Evolutionary conservation across 2,888 invertebrate genomes (phyloP), one percentile per base, ranked within the genome.

Genomic region (Himalopsyche anomala): DNA sequence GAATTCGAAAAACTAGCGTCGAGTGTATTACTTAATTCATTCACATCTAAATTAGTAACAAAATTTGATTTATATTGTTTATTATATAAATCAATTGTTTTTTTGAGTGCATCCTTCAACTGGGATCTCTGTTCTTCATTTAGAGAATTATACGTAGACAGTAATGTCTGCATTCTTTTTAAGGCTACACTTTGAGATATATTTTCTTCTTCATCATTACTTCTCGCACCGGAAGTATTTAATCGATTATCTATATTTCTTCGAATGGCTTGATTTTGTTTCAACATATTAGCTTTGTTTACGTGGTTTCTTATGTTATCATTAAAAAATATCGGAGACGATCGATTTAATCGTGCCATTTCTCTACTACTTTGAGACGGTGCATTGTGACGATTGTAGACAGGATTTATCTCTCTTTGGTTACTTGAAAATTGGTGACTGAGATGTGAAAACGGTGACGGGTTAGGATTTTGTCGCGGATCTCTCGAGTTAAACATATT

Each of bases 81-180:
- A 88, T 93, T 93, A 87, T 91, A 93, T 36, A 91, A 90, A 8
- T 90, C 88, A 17, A 93, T 89, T 12, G 92, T 89, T 84, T 88
- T 90, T 54, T 91, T 90, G 2, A 92, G 89, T 2, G 90, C 88
- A 74, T 89, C 36, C 15, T 88, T 51, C 91, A 88, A 85, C 90
- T 91, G 38, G 89, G 86, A 28, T 90, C 89, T 1, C 81, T 87
- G 83, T 89, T 89, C 1, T 90, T 90, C 45, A 88, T 19, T 74
- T 36, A 74, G 12, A 36, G 36, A 74, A 36, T 74, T 74, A 74
- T 74, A 36, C 2, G 36, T 80, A 51, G 88, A 56, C 0, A 90
- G 84, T 5, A 91, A 87, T 12, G 89, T 88, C 89, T 90, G 91
- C 51, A 91, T 87, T 87, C 90, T 90, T 2, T 81, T 36, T 55